Conservation (phyloP, 2,888 invertebrate genomes). For the Unio pictorum region DNA sequence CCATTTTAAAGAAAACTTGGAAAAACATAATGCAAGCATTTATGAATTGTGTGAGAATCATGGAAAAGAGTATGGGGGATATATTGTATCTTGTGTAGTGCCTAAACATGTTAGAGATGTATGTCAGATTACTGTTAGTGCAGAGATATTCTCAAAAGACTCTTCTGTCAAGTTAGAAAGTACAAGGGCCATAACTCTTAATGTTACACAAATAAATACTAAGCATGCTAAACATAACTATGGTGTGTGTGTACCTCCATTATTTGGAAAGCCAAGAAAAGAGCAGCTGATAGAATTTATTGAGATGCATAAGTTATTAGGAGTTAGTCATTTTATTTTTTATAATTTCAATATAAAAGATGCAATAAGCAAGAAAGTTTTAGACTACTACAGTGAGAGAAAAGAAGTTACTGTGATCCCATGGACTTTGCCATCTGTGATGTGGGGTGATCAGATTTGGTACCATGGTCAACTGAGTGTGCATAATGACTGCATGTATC, state of each 20-base stretch:
- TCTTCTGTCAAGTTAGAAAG: conserved; percentile 4
- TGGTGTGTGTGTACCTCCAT: conserved; percentile 63
- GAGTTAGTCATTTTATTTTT: conserved; percentile 63
- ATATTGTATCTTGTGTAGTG: conserved; percentile 54
- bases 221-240: conserved; percentile 27
- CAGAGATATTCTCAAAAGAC: conserved; percentile 12
- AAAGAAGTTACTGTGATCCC: conserved; percentile 50
- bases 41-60: conserved; percentile 67
- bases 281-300: conserved; percentile 59
- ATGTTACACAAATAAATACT: conserved; percentile 20
- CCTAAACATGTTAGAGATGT: conserved; percentile 26
- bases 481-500: conserved; percentile 66
- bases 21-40: conserved; percentile 16
- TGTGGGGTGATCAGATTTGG: conserved; percentile 49
- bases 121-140: conserved; percentile 30
- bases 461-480: conserved; percentile 63
- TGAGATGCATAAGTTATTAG: conserved; percentile 58
- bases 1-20: conserved; percentile 24
- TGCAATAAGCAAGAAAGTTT: conserved; percentile 31
- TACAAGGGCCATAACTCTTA: conserved; percentile 17
- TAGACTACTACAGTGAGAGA: conserved; percentile 46
- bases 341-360: conserved; percentile 47
- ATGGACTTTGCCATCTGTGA: conserved; percentile 53
- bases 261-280: conserved; percentile 54
- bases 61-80: conserved; percentile 57